Base-by-base conservation (phyloP, 2,888 invertebrate species). In the Alcis repandata region DNA sequence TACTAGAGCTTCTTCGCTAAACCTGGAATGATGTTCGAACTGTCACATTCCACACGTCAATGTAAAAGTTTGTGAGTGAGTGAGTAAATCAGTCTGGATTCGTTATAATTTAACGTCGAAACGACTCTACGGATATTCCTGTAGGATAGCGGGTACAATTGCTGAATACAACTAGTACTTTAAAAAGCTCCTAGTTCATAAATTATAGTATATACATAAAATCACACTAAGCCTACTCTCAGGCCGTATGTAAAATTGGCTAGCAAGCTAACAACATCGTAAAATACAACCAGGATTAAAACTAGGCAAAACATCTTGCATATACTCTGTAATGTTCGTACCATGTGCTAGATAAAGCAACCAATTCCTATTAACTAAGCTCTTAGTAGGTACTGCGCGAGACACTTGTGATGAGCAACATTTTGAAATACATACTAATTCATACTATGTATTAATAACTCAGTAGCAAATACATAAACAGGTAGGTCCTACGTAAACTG, bases 391-490 rank as follows among this genome's bases (percentile, higher is more conserved):
- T 36, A 3, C 17, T 41, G 19, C 17, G 10, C 3, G 19, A 43
- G 3, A 43, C 20, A 43, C 19, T 43, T 20, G 43, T 19, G 43
- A 20, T 41, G 41, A 2, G 22, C 22, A 46, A 6, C 8, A 46
- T 46, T 46, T 22, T 8, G 22, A 22, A 46, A 46, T 46, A 46
- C 46, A n/a, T n/a, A n/a, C n/a, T n/a, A n/a, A n/a, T n/a, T n/a
- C n/a, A n/a, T n/a, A n/a, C n/a, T n/a, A n/a, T n/a, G n/a, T 20
- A 22, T 22, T 46, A 46, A 46, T 46, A 45, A 45, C 22, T 13
- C n/a, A 46, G n/a, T 22, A 22, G 22, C 46, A 22, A 43, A 46
- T 22, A 27, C 22, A n/a, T 22, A 22, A n/a, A 22, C 45, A 13
- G 0, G n/a, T 46, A 46, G 8, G 13, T 4, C 27, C 6, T 46